Percentiles rank a stretch among this genome's conserved stretches.
phyloP scores from a whole-genome alignment of 2,888 invertebrate species.

The Drosophila borborema region DNA sequence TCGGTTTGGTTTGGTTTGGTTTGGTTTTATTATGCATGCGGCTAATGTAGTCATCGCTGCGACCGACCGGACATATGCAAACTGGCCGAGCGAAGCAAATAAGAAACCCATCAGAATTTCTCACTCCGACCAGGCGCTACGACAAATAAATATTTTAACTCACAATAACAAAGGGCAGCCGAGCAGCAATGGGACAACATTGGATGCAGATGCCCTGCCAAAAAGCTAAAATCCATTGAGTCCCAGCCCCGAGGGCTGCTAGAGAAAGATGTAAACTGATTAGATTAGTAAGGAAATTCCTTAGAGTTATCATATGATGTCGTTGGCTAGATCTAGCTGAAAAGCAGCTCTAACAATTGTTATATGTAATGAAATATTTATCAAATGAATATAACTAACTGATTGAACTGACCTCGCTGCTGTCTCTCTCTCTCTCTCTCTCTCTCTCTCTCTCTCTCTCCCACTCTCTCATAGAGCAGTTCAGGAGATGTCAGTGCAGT shows the following conservation, averaged over 20 bases:
- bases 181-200: slow-evolving; percentile 40
- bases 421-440: background rate
- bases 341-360: background rate
- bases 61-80: slow-evolving; percentile 68
- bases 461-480: slow-evolving; percentile 48
- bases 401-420: slow-evolving; percentile 16
- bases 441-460: slow-evolving; percentile 8
- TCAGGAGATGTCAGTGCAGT: slow-evolving; percentile 58
- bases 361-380: background rate
- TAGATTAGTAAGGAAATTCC: background rate
- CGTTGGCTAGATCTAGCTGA: background rate
- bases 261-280: background rate
- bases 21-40: slow-evolving; percentile 70
- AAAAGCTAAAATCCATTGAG: slow-evolving; percentile 9
- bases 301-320: background rate
- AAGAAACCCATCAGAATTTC: slow-evolving; percentile 81
- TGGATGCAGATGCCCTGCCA: slow-evolving; percentile 32
- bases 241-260: slow-evolving; percentile 21
- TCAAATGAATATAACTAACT: background rate
- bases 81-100: slow-evolving; percentile 69
- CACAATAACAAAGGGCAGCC: slow-evolving; percentile 77
- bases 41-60: slow-evolving; percentile 77
- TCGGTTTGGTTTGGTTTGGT: slow-evolving; percentile 18
- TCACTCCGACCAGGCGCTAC: slow-evolving; percentile 82
- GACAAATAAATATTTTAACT: slow-evolving; percentile 83